Evolutionary conservation across 35 echinoderm and acorn worm species (phyloP).

Genomic region (Apostichopus parvimensis): DNA sequence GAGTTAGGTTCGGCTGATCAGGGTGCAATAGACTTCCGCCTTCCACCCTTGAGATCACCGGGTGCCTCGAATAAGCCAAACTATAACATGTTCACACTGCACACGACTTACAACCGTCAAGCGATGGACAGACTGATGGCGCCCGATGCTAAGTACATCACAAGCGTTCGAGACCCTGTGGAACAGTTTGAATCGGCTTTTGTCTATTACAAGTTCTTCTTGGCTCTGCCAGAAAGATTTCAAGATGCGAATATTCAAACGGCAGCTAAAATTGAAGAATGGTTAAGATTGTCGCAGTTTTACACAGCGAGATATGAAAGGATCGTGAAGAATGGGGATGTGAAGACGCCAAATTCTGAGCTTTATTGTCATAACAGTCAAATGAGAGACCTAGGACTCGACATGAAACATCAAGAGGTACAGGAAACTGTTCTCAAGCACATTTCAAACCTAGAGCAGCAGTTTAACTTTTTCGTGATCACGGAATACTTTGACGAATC

Average conservation of each 20-base stretch:
- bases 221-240: slow-evolving; percentile 34
- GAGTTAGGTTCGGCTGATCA: slow-evolving; percentile 33
- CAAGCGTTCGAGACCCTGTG: slow-evolving; percentile 80
- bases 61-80: neutral
- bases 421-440: slow-evolving; percentile 16
- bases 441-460: slow-evolving; percentile 37
- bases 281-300: slow-evolving; percentile 20
- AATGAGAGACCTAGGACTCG: slow-evolving; percentile 41
- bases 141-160: slow-evolving; percentile 80
- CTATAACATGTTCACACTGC: slow-evolving; percentile 79
- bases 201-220: slow-evolving; percentile 58
- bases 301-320: slow-evolving; percentile 5
- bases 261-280: slow-evolving; percentile 39
- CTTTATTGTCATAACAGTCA: slow-evolving; percentile 52
- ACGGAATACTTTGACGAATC: slow-evolving; percentile 79
- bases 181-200: slow-evolving; percentile 94
- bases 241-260: neutral
- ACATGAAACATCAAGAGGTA: slow-evolving; percentile 29
- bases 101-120: slow-evolving; percentile 61
- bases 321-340: neutral
- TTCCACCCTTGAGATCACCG: neutral
- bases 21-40: slow-evolving; percentile 14
- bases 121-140: slow-evolving; percentile 68
- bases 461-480: slow-evolving; percentile 58
- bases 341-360: neutral